phyloP scores from a whole-genome alignment of 1,140 invertebrate genomes.

The Cotesia vestalis region DNA sequence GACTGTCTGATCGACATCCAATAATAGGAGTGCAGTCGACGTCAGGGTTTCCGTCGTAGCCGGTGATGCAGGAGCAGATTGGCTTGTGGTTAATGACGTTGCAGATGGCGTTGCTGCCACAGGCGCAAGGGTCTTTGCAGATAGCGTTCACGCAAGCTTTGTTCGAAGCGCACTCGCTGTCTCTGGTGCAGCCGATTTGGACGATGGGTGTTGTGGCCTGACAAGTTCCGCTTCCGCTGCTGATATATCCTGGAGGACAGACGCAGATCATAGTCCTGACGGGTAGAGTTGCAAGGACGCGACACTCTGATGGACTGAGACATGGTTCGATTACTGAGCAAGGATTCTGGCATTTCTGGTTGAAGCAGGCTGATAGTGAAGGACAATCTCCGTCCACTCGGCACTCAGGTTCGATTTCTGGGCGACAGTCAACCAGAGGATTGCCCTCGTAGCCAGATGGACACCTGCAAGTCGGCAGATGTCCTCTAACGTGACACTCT shows the following conservation, averaged over 20 bases:
- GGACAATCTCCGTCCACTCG: slow-evolving; percentile 84
- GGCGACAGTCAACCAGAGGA: slow-evolving; percentile 81
- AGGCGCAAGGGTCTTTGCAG: slow-evolving; percentile 83
- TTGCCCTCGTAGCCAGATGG: slow-evolving; percentile 77
- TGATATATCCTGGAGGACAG: slow-evolving; percentile 88
- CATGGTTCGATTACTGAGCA: slow-evolving; percentile 83
- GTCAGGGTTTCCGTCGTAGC: slow-evolving; percentile 83
- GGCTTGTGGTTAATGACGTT: slow-evolving; percentile 83
- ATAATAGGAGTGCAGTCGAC: slow-evolving; percentile 73
- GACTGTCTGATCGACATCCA: slow-evolving; percentile 76
- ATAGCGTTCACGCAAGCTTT: slow-evolving; percentile 81
- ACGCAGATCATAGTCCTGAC: slow-evolving; percentile 88
- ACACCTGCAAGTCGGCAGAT: slow-evolving; percentile 85
- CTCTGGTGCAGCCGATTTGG: slow-evolving; percentile 75
- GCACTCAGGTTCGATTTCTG: slow-evolving; percentile 79
- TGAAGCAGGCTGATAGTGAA: slow-evolving; percentile 79
- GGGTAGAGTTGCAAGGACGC: slow-evolving; percentile 81
- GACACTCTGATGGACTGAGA: slow-evolving; percentile 78
- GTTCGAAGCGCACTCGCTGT: slow-evolving; percentile 79
- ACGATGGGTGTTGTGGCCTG: slow-evolving; percentile 73
- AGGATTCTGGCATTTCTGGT: slow-evolving; percentile 83
- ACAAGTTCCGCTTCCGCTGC: slow-evolving; percentile 82
- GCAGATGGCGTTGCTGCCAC: slow-evolving; percentile 82
- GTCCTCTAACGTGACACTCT: slow-evolving; percentile 82
- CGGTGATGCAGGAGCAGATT: slow-evolving; percentile 81